These are phyloP conservation scores for Odontamblyopus rebecca DNA, from an alignment of 2,797 vertebrate genomes.

Conservation along the genomic window DNA sequence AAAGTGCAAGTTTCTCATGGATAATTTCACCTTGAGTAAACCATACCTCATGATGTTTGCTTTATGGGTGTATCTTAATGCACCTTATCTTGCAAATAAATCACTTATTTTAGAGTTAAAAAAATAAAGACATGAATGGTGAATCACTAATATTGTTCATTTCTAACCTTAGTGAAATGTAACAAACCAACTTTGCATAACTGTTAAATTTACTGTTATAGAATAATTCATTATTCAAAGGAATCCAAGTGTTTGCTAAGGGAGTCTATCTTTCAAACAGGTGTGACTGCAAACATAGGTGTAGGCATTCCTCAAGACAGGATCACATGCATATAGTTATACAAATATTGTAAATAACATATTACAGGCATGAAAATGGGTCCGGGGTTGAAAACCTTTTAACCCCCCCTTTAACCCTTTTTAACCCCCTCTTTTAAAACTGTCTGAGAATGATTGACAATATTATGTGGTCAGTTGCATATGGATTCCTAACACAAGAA, in stretches of 20 bases:
- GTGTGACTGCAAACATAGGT: constrained; percentile 4
- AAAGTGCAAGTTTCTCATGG: constrained; percentile 29
- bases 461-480: no score
- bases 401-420: no score
- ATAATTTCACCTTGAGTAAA: constrained; percentile 3
- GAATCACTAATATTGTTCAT: not conserved
- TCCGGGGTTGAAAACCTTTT: no score
- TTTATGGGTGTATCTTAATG: constrained; percentile 33
- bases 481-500: no score
- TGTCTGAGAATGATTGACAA: no score
- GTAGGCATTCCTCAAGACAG: not conserved
- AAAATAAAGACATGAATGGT: not conserved
- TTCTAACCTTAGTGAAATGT: not conserved
- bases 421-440: no score
- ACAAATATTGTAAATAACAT: not conserved
- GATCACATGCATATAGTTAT: not conserved
- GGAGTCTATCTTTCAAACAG: constrained; percentile 27
- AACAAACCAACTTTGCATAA: not conserved
- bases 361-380: no score
- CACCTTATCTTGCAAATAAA: constrained; percentile 1
- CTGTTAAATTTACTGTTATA: not conserved
- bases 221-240: constrained; percentile 11
- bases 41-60: constrained; percentile 37
- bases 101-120: not conserved
- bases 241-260: constrained; percentile 42